Evolutionary conservation across 2,113 vertebrate species (phyloP).

Genomic region (Catharus fuscescens): DNA sequence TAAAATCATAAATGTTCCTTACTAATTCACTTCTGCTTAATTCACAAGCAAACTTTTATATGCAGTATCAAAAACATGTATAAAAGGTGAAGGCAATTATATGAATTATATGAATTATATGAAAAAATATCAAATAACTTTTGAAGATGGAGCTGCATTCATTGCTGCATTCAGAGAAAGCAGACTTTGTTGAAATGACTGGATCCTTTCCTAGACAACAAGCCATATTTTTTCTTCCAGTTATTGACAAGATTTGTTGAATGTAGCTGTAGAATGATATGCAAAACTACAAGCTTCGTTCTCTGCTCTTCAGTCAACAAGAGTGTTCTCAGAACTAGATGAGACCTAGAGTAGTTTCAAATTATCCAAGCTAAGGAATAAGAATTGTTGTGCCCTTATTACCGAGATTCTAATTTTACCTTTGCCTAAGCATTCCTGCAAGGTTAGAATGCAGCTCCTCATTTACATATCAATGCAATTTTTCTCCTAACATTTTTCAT

Average conservation of each 20-base stretch:
- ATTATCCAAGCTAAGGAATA: not conserved
- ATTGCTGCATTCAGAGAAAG: not conserved
- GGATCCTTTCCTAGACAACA: not conserved
- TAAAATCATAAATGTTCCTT: conserved; percentile 34
- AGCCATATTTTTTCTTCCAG: not conserved
- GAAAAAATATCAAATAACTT: not conserved
- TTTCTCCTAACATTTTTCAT: not conserved
- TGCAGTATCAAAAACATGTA: not conserved
- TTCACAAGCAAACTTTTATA: not conserved
- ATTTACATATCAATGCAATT: not conserved
- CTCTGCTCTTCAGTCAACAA: conserved; percentile 22
- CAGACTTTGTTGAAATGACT: not conserved
- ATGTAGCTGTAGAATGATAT: not conserved
- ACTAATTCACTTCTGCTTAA: not conserved
- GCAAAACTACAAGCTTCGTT: not conserved
- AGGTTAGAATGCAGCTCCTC: not conserved
- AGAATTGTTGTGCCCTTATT: not conserved
- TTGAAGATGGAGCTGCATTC: not conserved
- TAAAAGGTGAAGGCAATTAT: not conserved
- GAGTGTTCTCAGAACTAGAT: not conserved
- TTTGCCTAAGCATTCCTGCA: not conserved
- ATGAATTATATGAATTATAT: not conserved
- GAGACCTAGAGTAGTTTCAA: conserved; percentile 24
- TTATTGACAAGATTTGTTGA: conserved; percentile 48
- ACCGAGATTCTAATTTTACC: not conserved